Percentiles rank a stretch among this genome's conserved stretches.
Conservation (phyloP, 2,113 vertebrate species). For the Oreochromis aureus region DNA sequence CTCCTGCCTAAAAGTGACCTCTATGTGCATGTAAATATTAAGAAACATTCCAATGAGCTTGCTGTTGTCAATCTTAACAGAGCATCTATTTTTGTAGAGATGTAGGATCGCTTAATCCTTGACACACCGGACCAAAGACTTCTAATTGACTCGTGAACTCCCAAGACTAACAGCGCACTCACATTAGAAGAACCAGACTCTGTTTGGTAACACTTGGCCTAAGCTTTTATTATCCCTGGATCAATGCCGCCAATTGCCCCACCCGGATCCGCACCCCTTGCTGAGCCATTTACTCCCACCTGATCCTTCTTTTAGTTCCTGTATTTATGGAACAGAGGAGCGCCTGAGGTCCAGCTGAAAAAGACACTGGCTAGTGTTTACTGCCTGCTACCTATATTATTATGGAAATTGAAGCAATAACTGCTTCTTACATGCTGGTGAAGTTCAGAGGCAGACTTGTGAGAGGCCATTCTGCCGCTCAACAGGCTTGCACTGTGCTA, state of each 20-base stretch:
- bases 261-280: not conserved
- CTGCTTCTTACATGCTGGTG: conserved; percentile 31
- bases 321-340: conserved; percentile 60
- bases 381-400: conserved; percentile 33
- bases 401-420: conserved; percentile 48
- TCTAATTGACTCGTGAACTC: conserved; percentile 3
- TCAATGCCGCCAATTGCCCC: conserved; percentile 33
- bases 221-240: conserved; percentile 49
- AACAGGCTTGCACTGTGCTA: conserved; percentile 45
- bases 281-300: conserved; percentile 6
- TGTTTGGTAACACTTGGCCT: conserved; percentile 22
- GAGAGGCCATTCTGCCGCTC: conserved; percentile 11
- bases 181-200: conserved; percentile 8
- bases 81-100: conserved; percentile 1
- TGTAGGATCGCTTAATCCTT: not conserved
- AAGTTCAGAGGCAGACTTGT: conserved; percentile 9
- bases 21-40: conserved; percentile 1
- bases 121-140: not conserved
- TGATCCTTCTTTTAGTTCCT: conserved; percentile 25
- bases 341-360: conserved; percentile 49
- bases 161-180: not conserved
- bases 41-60: not conserved
- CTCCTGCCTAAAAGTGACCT: not conserved
- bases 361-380: conserved; percentile 37
- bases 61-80: not conserved